Percentiles rank a stretch among this genome's conserved stretches.
phyloP scores from a whole-genome alignment of 2,113 vertebrate genomes.

The Podarcis muralis region DNA sequence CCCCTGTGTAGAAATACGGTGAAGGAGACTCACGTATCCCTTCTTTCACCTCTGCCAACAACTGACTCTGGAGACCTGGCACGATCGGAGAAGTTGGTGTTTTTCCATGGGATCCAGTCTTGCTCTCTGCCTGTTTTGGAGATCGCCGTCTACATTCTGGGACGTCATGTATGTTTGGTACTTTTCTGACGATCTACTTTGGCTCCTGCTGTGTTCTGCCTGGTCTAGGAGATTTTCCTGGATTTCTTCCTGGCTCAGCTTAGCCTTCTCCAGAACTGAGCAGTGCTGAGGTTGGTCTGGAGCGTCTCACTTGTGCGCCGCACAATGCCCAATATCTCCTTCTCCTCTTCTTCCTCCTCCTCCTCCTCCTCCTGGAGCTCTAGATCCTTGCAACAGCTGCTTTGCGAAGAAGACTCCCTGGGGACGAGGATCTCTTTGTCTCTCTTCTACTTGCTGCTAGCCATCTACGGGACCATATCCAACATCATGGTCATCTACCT shows the following conservation, averaged over 20 bases:
- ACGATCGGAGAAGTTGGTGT: neutral
- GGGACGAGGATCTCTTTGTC: constrained; percentile 80
- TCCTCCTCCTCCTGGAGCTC: constrained; percentile 70
- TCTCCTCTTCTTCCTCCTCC: constrained; percentile 60
- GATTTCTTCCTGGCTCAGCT: neutral
- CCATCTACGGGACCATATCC: constrained; percentile 82
- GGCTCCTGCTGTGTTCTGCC: neutral
- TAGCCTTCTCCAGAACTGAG: constrained; percentile 28
- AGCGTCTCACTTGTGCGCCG: constrained; percentile 55
- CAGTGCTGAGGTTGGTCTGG: constrained; percentile 60
- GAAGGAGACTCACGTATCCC: constrained; percentile 18
- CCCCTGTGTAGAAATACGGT: no score
- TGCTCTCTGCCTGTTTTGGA: constrained; percentile 13
- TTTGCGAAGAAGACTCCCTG: constrained; percentile 78
- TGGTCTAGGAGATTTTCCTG: neutral
- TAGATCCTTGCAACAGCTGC: constrained; percentile 73
- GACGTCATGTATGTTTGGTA: neutral
- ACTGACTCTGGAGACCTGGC: neutral
- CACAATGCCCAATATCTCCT: constrained; percentile 77
- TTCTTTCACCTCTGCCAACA: constrained; percentile 7
- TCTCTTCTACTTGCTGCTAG: constrained; percentile 80
- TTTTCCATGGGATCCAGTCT: neutral
- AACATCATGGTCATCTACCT: constrained; percentile 88
- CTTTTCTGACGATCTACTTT: constrained; percentile 15
- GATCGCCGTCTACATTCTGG: neutral